Evolutionary conservation across 2,888 invertebrate species (phyloP), one percentile per base, ranked within the genome.

Genomic region (Eristalinus sepulchralis): DNA sequence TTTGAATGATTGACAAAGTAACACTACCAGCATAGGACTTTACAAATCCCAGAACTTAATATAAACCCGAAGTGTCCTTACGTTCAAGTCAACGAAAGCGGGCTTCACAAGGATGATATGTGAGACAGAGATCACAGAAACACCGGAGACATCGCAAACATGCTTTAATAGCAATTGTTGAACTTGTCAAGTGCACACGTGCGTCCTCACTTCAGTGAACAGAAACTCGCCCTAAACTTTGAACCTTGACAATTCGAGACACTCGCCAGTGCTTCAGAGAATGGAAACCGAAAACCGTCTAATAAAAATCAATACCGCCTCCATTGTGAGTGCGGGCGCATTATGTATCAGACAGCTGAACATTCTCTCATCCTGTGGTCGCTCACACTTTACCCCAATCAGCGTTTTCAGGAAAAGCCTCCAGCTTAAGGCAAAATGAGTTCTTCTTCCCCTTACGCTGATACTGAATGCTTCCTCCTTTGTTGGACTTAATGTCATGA

Each of bases 401-500:
- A 17, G 8, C 8, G 47, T 27, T 70, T 59, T 59, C 70, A 70
- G 36, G 39, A 64, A 59, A 59, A 66, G 34, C 59, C 33, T 27
- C 55, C 8, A 17, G 34, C 31, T 59, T 24, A 55, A 22, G 55
- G 20, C 33, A 33, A 57, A 57, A 22, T n/a, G 2, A 39, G 8
- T 10, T 68, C n/a, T n/a, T 34, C 17, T 5, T 59, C 22, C 13
- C 33, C 1, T 24, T 72, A n/a, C 47, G 55, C 33, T 64, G 64
- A 72, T 66, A 80, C 33, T 55, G 36, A 31, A 59, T 68, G 53
- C 55, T 63, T 55, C 60, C 62, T 68, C 53, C 47, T 67, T 33
- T 22, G 24, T 36, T 39, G 63, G 36, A 77, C 59, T 6, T 63
- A 68, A 77, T 64, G 72, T 68, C 36, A 85, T 77, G 72, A 85